Evolutionary conservation across 2,113 vertebrate genomes (phyloP), one percentile per base, ranked within the genome.

Genomic region (Origma solitaria): DNA sequence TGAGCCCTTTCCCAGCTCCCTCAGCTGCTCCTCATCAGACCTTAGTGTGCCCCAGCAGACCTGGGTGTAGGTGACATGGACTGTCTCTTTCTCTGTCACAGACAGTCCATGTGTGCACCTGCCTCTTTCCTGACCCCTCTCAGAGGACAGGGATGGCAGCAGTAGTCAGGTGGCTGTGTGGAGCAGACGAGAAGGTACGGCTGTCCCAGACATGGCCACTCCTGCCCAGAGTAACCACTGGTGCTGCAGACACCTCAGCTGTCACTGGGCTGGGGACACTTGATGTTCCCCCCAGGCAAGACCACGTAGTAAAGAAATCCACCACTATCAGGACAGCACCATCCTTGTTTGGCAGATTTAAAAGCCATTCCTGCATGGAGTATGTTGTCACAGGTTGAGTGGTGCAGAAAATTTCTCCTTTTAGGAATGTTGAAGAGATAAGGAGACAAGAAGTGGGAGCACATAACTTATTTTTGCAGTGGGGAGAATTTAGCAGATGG

Each of bases 381-480:
- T 13, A 7, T 0, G 0, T 33, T 35, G 9, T 42, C 16, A 16
- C 3, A 2, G 15, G 9, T 19, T 35, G 38, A 12, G 11, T 37
- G 6, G 31, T 40, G 27, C 16, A 51, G 19, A 69, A 42, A 62
- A 24, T 7, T 62, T 81, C 15, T 73, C 7, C 15, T 60, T 18
- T 66, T 37, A 35, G 18, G 1, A 17, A 4, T 20, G 9, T 4
- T 66, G 81, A 35, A 65, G 17, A 38, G 37, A 60, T 15, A 72
- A 85, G 38, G 50, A 72, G 77, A 37, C 2, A 28, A 62, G 3
- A 31, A 58, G 3, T 28, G 7, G 42, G 44, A 78, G 11, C 11
- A 33, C 5, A 15, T 37, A 5, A 38, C 61, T 49, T 57, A 31
- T 37, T 86, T 92, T 58, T 81, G 4, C 47, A 58, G 5, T 8